Evolutionary conservation across 2,888 invertebrate species (phyloP).

Genomic region (Philaethria dido): DNA sequence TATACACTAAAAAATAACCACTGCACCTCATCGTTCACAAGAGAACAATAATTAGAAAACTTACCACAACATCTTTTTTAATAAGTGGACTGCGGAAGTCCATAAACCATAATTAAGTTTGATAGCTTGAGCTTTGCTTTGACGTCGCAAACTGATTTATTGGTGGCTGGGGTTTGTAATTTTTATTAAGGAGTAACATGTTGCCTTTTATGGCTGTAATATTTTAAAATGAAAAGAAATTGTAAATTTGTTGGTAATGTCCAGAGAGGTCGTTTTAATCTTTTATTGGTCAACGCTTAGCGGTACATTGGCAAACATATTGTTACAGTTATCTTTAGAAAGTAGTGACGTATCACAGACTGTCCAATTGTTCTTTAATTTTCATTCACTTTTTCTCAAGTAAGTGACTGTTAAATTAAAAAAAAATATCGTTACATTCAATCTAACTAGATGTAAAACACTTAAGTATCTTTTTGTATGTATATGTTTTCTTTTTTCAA

Average conservation of each 20-base stretch:
- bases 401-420: too few species aligned
- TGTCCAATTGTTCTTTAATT: too few species aligned
- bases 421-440: too few species aligned
- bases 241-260: background rate
- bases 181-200: conserved; percentile 10
- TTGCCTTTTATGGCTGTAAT: conserved; percentile 7
- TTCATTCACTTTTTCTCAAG: too few species aligned
- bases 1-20: background rate
- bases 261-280: background rate
- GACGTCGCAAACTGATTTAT: conserved; percentile 24
- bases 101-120: conserved; percentile 30
- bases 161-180: conserved; percentile 14
- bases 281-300: background rate
- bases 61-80: conserved; percentile 6
- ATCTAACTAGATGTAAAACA: too few species aligned
- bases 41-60: conserved; percentile 8
- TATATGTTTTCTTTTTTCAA: too few species aligned
- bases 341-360: too few species aligned
- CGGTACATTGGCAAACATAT: too few species aligned
- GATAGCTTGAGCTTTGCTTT: conserved; percentile 26
- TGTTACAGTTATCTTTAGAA: too few species aligned
- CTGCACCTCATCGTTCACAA: background rate
- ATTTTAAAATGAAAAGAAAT: conserved; percentile 4
- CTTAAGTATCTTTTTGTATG: too few species aligned
- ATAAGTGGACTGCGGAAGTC: conserved; percentile 18